These are phyloP conservation scores for Dendroctonus ponderosae DNA, from an alignment of 1,140 invertebrate species.

Conservation along the genomic window DNA sequence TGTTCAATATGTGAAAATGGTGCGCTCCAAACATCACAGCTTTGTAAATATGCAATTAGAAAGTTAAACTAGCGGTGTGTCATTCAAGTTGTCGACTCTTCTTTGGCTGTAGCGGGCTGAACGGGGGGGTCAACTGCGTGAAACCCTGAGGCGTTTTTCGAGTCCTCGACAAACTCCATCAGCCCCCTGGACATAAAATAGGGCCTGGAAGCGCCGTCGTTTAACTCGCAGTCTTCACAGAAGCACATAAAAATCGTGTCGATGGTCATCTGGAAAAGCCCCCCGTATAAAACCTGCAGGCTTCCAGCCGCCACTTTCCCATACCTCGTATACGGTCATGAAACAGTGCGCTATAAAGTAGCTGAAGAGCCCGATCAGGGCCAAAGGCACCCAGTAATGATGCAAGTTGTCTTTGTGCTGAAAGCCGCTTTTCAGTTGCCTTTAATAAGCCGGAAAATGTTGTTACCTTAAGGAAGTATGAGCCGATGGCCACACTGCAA, in stretches of 20 bases:
- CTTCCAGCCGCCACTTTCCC: too few relatives aligned
- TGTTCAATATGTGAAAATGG: too few relatives aligned
- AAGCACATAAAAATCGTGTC: conserved; percentile 82
- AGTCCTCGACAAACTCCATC: conserved; percentile 71
- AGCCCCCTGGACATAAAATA: conserved; percentile 75
- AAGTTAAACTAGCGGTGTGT: too few relatives aligned
- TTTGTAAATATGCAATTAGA: too few relatives aligned
- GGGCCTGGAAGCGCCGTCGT: conserved; percentile 70
- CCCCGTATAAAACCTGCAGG: neutral
- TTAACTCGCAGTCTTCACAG: conserved; percentile 73
- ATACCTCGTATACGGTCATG: too few relatives aligned
- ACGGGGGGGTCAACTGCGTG: too few relatives aligned
- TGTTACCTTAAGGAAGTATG: too few relatives aligned
- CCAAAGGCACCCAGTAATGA: neutral
- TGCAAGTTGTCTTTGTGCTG: too few relatives aligned
- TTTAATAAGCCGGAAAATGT: conserved; percentile 45
- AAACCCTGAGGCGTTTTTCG: conserved; percentile 52
- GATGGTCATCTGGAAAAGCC: conserved; percentile 67
- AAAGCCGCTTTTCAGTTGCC: too few relatives aligned
- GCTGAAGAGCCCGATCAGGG: neutral
- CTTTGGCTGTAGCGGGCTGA: too few relatives aligned
- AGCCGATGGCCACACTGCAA: conserved; percentile 54
- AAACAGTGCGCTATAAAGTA: neutral
- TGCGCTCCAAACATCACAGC: too few relatives aligned
- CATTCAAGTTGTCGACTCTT: too few relatives aligned